Conservation (phyloP, 2,888 invertebrate genomes). For the Siphlonurus alternatus region DNA sequence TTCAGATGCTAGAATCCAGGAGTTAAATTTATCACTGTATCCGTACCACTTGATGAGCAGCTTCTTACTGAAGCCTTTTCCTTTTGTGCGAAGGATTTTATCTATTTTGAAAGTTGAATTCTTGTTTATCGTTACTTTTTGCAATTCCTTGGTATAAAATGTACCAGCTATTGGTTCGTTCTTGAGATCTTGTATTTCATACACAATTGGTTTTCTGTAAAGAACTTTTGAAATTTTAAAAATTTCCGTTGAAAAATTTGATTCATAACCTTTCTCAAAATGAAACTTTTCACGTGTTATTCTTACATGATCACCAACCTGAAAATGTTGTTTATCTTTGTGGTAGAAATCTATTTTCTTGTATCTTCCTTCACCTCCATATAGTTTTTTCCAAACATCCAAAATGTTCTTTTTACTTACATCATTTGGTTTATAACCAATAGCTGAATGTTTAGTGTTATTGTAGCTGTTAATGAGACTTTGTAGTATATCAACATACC, state of each 20-base stretch:
- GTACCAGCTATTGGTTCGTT: constrained; percentile 15
- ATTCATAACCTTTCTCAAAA: constrained; percentile 16
- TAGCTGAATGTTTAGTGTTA: constrained; percentile 13
- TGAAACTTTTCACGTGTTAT: constrained; percentile 13
- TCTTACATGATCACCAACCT: constrained; percentile 10
- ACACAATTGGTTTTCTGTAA: constrained; percentile 15
- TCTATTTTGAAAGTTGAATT: constrained; percentile 14
- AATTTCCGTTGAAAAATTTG: constrained; percentile 17
- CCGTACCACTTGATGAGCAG: constrained; percentile 17
- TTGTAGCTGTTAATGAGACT: constrained; percentile 17
- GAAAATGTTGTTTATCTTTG: too few species aligned
- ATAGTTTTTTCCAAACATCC: constrained; percentile 6
- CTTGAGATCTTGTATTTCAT: constrained; percentile 16
- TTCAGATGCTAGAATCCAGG: constrained; percentile 13
- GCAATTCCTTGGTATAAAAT: constrained; percentile 17
- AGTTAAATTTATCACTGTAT: constrained; percentile 16
- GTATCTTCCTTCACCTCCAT: neutral
- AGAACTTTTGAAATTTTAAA: constrained; percentile 15
- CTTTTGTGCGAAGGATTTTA: constrained; percentile 13
- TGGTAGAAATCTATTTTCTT: too few species aligned
- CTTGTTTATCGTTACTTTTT: constrained; percentile 11
- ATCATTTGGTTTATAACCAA: constrained; percentile 2
- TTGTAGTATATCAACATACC: constrained; percentile 18
- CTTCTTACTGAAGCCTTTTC: constrained; percentile 10
- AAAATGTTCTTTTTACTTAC: constrained; percentile 7